Evolutionary conservation across 2,888 invertebrate genomes (phyloP).

Genomic region (Eustalomyia histrio): DNA sequence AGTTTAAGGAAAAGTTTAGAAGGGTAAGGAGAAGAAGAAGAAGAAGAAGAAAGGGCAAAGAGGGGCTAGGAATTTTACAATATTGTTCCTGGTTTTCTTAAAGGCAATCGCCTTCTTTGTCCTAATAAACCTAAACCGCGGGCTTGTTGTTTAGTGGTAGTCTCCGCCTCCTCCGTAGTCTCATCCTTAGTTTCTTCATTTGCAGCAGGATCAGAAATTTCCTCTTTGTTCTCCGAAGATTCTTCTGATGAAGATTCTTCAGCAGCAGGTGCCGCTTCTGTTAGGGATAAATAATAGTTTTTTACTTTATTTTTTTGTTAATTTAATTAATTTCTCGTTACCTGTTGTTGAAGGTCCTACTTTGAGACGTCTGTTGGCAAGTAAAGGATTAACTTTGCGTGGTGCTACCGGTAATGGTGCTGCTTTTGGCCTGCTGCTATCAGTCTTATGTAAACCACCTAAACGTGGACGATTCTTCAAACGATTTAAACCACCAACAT

Average conservation of each 20-base stretch:
- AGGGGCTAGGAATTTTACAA: slow-evolving; percentile 69
- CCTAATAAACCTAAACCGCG: slow-evolving; percentile 86
- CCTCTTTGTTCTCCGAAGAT: slow-evolving; percentile 60
- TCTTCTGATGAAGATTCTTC: slow-evolving; percentile 66
- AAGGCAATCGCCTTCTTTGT: slow-evolving; percentile 84
- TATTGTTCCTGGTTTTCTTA: slow-evolving; percentile 82
- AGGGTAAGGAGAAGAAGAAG: no score
- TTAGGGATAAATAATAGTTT: neutral
- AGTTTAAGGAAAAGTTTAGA: neutral
- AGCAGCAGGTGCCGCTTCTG: slow-evolving; percentile 65
- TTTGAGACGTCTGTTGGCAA: slow-evolving; percentile 77
- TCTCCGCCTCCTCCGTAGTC: slow-evolving; percentile 80
- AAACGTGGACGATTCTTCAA: slow-evolving; percentile 78
- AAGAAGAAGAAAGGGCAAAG: slow-evolving; percentile 8
- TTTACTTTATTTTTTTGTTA: neutral
- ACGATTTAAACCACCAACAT: slow-evolving; percentile 74
- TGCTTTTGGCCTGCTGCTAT: slow-evolving; percentile 73
- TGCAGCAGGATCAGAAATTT: slow-evolving; percentile 56
- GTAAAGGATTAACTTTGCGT: slow-evolving; percentile 78
- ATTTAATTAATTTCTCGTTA: slow-evolving; percentile 47
- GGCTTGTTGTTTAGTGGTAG: slow-evolving; percentile 81
- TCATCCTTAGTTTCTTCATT: slow-evolving; percentile 69
- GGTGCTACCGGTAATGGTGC: slow-evolving; percentile 70
- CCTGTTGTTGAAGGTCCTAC: slow-evolving; percentile 78
- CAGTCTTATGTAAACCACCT: slow-evolving; percentile 76